phyloP scores from a whole-genome alignment of 2,888 invertebrate genomes.

The Panzeria rudis region DNA sequence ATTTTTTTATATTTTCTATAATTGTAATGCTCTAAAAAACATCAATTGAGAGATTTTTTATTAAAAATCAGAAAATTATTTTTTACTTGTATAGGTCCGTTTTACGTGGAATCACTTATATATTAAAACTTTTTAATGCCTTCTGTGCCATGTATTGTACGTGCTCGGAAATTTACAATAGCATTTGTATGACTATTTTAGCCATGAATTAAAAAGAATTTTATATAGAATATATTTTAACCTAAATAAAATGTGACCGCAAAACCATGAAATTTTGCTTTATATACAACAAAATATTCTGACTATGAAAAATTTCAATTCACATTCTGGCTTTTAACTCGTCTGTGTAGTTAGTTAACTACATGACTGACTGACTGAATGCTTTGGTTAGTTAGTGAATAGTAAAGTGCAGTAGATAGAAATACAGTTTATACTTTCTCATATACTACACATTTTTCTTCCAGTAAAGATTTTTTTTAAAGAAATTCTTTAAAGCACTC shows the following conservation, averaged over 20 bases:
- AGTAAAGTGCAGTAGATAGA: neutral
- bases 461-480: no score
- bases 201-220: neutral
- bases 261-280: constrained; percentile 66
- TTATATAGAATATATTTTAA: constrained; percentile 17
- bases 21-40: no score
- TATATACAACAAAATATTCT: constrained; percentile 21
- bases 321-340: neutral
- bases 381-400: neutral
- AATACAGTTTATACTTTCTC: neutral
- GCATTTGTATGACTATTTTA: neutral
- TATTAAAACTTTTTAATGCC: no score
- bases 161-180: no score
- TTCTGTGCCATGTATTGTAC: no score
- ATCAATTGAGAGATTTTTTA: no score
- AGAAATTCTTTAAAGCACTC: neutral
- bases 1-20: no score
- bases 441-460: no score
- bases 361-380: neutral
- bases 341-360: neutral
- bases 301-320: constrained; percentile 2
- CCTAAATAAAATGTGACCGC: constrained; percentile 63
- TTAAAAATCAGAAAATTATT: no score
- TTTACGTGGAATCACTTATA: no score
- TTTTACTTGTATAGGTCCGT: no score